Percentiles rank a stretch among this genome's conserved stretches.
Evolutionary conservation across 2,797 vertebrate species (phyloP).

Genomic region (Pantherophis alleghaniensis): DNA sequence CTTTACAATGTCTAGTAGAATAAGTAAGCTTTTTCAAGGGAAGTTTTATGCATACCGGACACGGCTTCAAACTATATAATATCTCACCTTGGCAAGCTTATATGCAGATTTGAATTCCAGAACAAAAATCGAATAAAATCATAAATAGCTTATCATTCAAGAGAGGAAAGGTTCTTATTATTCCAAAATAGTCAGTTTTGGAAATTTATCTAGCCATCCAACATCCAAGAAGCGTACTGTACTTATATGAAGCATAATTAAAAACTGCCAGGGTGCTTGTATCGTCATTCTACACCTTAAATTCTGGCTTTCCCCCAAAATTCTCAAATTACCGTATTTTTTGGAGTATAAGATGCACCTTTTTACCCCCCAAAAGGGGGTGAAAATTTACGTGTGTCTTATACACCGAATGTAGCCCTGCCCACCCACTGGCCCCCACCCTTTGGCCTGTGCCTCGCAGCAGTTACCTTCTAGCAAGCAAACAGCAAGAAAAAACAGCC

Average conservation of each 20-base stretch:
- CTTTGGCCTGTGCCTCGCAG: too few species aligned
- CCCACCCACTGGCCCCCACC: too few species aligned
- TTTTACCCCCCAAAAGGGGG: too few species aligned
- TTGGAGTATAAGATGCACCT: too few species aligned
- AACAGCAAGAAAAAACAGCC: too few species aligned
- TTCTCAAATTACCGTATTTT: background rate
- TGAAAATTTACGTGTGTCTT: too few species aligned
- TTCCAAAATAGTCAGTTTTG: background rate
- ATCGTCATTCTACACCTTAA: background rate
- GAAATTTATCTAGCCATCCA: background rate
- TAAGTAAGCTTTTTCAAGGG: background rate
- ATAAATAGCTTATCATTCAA: background rate
- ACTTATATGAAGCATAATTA: background rate
- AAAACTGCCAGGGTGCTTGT: background rate
- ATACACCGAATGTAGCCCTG: too few species aligned
- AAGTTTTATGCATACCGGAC: background rate
- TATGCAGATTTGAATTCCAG: background rate
- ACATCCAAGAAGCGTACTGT: background rate
- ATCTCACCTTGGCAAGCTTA: background rate
- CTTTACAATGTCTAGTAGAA: background rate
- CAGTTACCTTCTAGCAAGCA: too few species aligned
- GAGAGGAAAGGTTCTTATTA: background rate
- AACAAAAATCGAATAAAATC: background rate
- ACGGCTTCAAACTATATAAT: background rate
- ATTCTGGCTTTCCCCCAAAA: background rate